Evolutionary conservation across 2,797 vertebrate genomes (phyloP).

Genomic region (Darevskia nairensis): DNA sequence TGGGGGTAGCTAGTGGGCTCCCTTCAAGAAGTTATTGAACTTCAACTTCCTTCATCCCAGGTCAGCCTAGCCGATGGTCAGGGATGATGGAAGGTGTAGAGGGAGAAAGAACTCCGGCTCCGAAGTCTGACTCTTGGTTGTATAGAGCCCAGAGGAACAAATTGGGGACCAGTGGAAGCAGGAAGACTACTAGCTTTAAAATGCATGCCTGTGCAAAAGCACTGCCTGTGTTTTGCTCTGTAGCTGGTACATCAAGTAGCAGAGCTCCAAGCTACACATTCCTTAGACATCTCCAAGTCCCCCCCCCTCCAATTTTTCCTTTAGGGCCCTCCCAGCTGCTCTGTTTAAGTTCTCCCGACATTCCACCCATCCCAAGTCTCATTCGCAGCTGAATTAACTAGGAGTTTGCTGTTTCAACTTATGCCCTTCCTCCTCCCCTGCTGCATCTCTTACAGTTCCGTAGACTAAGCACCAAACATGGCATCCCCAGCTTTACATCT

Average conservation of each 20-base stretch:
- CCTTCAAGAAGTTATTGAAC: background rate
- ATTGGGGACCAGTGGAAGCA: background rate
- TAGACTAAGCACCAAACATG: constrained; percentile 47
- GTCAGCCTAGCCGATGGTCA: background rate
- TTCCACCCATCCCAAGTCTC: constrained; percentile 58
- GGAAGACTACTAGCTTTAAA: background rate
- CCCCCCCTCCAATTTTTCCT: background rate
- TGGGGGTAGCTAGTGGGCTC: too few relatives aligned
- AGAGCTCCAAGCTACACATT: constrained; percentile 50
- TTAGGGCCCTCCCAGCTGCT: constrained; percentile 42
- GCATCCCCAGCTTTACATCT: background rate
- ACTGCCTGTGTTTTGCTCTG: background rate
- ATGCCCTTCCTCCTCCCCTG: background rate
- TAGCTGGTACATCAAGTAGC: background rate
- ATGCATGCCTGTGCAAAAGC: constrained; percentile 22
- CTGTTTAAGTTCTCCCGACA: constrained; percentile 73
- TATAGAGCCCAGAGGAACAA: background rate
- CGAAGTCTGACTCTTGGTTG: background rate
- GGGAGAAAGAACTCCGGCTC: background rate
- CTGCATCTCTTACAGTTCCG: constrained; percentile 40
- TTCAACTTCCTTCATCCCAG: background rate
- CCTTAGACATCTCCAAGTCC: constrained; percentile 44
- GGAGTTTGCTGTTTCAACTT: constrained; percentile 23
- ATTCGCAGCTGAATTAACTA: constrained; percentile 58
- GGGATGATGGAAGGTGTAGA: background rate